These are phyloP conservation scores for Illadopsis cleaveri DNA, from an alignment of 2,113 vertebrate species.

Conservation along the genomic window DNA sequence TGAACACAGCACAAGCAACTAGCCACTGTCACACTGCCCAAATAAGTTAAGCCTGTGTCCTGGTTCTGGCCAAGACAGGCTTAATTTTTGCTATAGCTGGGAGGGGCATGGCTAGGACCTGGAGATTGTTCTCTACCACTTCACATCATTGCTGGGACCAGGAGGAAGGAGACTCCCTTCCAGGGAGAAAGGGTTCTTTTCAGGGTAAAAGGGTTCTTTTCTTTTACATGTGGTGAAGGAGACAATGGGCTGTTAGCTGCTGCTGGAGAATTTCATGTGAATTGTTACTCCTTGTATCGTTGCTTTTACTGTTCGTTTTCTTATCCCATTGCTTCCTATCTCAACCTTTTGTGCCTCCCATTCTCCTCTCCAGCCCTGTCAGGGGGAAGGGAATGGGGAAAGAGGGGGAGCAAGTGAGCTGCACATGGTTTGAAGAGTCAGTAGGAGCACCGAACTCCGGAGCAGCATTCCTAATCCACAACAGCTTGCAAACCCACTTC, in stretches of 20 bases:
- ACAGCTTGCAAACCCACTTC: background rate
- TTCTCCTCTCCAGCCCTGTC: background rate
- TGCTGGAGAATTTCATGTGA: background rate
- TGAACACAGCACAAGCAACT: background rate
- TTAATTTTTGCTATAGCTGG: background rate
- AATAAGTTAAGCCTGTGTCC: background rate
- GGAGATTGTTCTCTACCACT: background rate
- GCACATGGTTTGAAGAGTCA: accelerated
- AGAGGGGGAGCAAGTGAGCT: accelerated
- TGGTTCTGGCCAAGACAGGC: background rate
- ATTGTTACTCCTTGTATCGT: background rate
- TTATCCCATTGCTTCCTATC: background rate
- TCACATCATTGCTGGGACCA: background rate
- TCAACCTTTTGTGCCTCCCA: background rate
- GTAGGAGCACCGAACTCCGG: background rate
- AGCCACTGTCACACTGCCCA: background rate
- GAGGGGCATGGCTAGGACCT: background rate
- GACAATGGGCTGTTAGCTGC: too few relatives aligned
- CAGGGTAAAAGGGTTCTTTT: too few relatives aligned
- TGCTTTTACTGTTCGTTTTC: background rate
- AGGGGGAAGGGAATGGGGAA: background rate
- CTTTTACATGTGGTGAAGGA: accelerated
- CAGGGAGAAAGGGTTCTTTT: background rate
- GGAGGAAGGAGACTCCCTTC: background rate
- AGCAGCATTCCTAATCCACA: background rate